Evolutionary conservation across 2,888 invertebrate species (phyloP), one percentile per base, ranked within the genome.

Genomic region (Gisinianus flammeolus): DNA sequence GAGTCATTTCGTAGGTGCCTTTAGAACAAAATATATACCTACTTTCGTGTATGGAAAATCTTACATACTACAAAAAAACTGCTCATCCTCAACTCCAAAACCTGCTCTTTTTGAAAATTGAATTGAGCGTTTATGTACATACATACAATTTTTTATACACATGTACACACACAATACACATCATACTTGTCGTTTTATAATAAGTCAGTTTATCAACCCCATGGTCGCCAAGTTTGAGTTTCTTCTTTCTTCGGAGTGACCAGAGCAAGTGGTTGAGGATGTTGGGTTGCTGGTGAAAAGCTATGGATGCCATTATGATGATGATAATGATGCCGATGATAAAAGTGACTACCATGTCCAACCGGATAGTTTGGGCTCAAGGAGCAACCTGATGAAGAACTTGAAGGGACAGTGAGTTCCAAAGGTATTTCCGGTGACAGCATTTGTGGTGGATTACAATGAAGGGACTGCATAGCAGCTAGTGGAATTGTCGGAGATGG

Each of bases 381-480:
- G 19, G 79, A 79, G 31, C 73, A 76, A 10, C 62, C 70, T 1
- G 76, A 77, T 2, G 78, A 73, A 0, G 79, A 79, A 35, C 52
- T 56, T 6, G 70, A 64, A n/a, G 70, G 44, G 19, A 30, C 56
- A 19, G 81, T 81, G 5, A 81, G 64, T 64, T 81, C 81, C 12
- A 81, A 56, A n/a, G 81, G 81, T 16, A 81, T 78, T 79, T 81
- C 81, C 0, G 81, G 81, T 44, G 79, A 79, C 56, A 81, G 66
- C 76, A 81, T 76, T 58, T 78, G 79, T 33, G 68, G 26, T 62
- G 62, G 79, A 44, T 77, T 70, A 62, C 56, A 69, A 66, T 76
- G 78, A 52, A 73, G 75, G 66, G 73, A 62, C 16, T 62, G 69
- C 35, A 33, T 71, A 26, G 62, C 22, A 16, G 62, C 2, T 16